phyloP scores from a whole-genome alignment of 2,113 vertebrate species.

The Myiopsitta monachus region DNA sequence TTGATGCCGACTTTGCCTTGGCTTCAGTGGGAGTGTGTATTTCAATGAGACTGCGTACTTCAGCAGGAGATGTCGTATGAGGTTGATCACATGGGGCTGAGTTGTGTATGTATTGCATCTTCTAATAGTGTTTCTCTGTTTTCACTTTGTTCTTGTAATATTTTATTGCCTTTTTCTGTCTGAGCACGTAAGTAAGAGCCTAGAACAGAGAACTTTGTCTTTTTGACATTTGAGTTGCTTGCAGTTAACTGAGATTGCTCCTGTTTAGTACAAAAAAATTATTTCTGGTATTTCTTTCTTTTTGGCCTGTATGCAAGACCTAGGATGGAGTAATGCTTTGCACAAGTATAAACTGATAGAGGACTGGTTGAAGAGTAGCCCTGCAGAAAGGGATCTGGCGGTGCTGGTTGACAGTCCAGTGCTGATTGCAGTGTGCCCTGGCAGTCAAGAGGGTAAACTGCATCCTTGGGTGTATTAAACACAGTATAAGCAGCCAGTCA shows the following conservation, averaged over 20 bases:
- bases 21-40: background rate
- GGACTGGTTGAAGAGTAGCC: background rate
- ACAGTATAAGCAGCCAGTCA: background rate
- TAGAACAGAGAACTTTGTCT: background rate
- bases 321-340: background rate
- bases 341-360: background rate
- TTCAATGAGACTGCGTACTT: background rate
- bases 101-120: background rate
- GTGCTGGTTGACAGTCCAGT: background rate
- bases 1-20: background rate
- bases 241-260: background rate
- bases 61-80: background rate
- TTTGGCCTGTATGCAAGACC: background rate
- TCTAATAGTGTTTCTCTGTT: background rate
- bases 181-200: background rate
- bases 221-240: background rate
- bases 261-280: background rate
- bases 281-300: background rate
- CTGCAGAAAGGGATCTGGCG: background rate
- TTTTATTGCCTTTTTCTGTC: background rate
- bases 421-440: background rate
- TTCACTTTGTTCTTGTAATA: background rate
- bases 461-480: background rate
- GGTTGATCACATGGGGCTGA: background rate
- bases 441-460: background rate